Evolutionary conservation across 2,888 invertebrate genomes (phyloP).

Genomic region (Ichneumoninae sp.): DNA sequence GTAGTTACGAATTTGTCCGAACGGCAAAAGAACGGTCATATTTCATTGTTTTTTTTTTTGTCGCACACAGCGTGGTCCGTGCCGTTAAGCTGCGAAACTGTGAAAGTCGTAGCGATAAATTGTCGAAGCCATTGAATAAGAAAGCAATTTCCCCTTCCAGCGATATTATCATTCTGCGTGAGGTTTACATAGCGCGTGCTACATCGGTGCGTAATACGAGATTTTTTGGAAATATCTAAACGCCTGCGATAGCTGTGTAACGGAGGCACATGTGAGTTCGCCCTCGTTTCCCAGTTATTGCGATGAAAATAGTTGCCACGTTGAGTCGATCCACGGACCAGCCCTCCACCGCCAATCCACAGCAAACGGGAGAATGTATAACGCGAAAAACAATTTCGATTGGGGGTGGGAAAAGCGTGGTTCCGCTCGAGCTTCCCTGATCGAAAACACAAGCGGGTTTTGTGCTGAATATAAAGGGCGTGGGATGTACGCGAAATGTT

Average conservation of each 20-base stretch:
- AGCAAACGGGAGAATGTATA: conserved; percentile 7
- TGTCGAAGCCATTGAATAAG: conserved; percentile 7
- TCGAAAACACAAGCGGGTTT: conserved; percentile 6
- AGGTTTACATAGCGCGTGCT: conserved; percentile 1
- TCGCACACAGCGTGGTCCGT: background rate
- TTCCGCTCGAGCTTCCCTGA: background rate
- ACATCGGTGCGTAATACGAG: background rate
- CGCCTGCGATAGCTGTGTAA: conserved; percentile 17
- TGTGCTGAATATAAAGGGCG: conserved; percentile 24
- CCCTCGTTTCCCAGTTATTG: conserved; percentile 5
- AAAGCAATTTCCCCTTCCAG: conserved; percentile 2
- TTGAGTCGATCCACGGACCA: background rate
- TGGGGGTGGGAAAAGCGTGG: conserved; percentile 5
- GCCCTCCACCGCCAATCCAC: background rate
- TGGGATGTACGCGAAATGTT: background rate
- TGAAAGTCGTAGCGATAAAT: conserved; percentile 3
- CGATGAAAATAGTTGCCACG: conserved; percentile 31
- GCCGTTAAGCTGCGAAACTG: background rate
- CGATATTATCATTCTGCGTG: background rate
- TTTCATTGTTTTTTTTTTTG: background rate
- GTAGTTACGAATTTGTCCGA: background rate
- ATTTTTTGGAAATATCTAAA: background rate
- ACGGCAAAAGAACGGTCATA: background rate
- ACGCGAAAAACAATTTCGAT: conserved; percentile 37
- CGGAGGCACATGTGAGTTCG: background rate